Base-by-base conservation (phyloP, 2,888 invertebrate genomes). In the Ectemnius continuus region DNA sequence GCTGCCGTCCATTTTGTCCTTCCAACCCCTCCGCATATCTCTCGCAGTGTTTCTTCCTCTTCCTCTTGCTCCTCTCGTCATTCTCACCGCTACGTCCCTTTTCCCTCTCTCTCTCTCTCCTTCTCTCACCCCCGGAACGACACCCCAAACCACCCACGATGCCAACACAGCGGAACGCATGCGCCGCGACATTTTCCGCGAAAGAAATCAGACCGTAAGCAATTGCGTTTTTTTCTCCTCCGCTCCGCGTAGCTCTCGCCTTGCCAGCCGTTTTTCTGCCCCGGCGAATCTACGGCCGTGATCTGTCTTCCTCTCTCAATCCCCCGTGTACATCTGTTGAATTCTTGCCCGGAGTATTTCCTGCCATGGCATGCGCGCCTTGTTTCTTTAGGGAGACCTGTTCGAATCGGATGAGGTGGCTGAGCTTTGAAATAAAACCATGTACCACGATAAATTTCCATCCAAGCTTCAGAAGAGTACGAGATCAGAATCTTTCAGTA, bases 1-100 rank as follows among this genome's bases (percentile, higher is more conserved):
- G 91, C 76, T 80, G 87, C 74, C 90, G 85, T 86, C 91, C 91
- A 90, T 90, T 89, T 91, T 91, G 88, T 88, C 86, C 88, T 87
- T 83, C 82, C 84, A 74, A 76, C 73, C 75, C 78, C 67, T 60
- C 60, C 65, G 57, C 62, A 66, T 74, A 74, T 70, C 47, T 60
- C 67, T 20, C 13, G 28, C 73, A 20, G 59, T 70, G 62, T 65
- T 65, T 74, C 72, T 75, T 75, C 74, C 79, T 80, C 73, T 69
- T 79, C 67, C 67, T 57, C 56, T 65, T 52, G 61, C 61, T 67
- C 58, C 52, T 11, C 62, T 69, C 23, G 48, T 69, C 67, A 13
- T 71, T 63, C 61, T 65, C 63, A 28, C 52, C 45, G n/a, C 8
- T 45, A 45, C 79, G 13, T 28, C 47, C 52, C 36, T 57, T 61